Conservation (phyloP, 2,888 invertebrate genomes). For the Dynastes tityus region DNA sequence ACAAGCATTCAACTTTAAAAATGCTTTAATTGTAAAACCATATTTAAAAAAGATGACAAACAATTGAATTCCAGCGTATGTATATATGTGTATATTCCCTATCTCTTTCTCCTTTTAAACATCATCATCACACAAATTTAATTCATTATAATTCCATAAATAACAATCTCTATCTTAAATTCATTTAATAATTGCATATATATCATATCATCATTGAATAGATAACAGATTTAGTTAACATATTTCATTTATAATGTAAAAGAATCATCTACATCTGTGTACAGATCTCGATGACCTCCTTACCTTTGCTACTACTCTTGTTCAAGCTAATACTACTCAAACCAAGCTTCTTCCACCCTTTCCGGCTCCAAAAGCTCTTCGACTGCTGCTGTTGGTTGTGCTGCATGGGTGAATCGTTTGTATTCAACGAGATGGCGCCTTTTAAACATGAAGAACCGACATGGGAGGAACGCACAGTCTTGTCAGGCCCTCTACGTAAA, state of each 20-base stretch:
- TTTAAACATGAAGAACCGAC: conserved; percentile 3
- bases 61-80: not conserved
- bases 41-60: not conserved
- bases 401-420: conserved; percentile 25
- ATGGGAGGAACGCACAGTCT: conserved; percentile 60
- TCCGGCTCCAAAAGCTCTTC: conserved; percentile 81
- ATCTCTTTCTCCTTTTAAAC: not conserved
- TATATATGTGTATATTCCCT: not conserved
- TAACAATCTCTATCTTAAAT: no score
- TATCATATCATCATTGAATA: not conserved
- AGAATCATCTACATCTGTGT: conserved; percentile 1
- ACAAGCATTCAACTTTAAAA: conserved; percentile 5
- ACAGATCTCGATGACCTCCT: conserved; percentile 63
- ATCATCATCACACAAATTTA: not conserved
- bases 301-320: conserved; percentile 75
- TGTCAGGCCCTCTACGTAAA: conserved; percentile 70
- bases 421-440: conserved; percentile 59
- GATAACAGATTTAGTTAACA: not conserved
- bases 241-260: conserved; percentile 54
- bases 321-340: conserved; percentile 82
- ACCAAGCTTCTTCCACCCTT: conserved; percentile 85
- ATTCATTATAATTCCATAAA: conserved; percentile 23
- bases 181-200: no score
- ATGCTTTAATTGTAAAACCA: conserved; percentile 10
- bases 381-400: conserved; percentile 14